A percentile compares a stretch with the other conserved stretches of the same genome.
phyloP scores from a whole-genome alignment of 2,113 vertebrate species.

The Eolophus roseicapilla region DNA sequence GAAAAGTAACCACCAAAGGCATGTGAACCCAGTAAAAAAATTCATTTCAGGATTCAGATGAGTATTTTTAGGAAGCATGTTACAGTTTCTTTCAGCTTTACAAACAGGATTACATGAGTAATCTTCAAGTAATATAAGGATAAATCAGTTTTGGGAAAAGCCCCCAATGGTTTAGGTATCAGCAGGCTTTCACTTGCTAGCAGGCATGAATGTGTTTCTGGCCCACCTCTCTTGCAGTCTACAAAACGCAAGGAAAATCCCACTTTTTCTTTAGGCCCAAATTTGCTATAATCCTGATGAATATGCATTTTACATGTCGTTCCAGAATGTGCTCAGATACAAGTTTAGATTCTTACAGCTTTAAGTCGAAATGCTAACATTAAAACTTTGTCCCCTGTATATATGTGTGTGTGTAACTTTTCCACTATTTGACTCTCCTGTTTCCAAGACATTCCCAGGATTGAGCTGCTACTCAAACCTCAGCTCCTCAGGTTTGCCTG shows the following conservation, averaged over 20 bases:
- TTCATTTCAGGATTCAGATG: constrained; percentile 3
- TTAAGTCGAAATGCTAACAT: neutral
- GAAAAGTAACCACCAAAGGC: neutral
- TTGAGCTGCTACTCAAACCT: neutral
- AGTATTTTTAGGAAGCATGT: constrained; percentile 5
- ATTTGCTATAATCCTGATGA: constrained; percentile 37
- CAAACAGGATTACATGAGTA: constrained; percentile 69
- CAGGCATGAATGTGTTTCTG: constrained; percentile 38
- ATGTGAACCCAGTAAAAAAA: neutral
- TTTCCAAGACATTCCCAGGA: neutral
- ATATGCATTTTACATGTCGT: neutral
- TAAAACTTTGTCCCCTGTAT: neutral
- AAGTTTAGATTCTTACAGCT: neutral
- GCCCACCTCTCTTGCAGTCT: constrained; percentile 11
- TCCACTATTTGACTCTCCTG: neutral
- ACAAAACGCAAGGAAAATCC: constrained; percentile 33
- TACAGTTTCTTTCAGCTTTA: constrained; percentile 42
- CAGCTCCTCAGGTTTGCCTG: neutral
- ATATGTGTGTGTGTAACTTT: neutral
- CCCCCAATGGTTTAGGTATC: constrained; percentile 32
- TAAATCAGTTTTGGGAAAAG: constrained; percentile 53
- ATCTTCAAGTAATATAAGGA: constrained; percentile 60
- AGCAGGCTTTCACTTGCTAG: constrained; percentile 54
- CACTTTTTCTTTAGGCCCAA: constrained; percentile 13
- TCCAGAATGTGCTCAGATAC: neutral